Conservation (phyloP, 2,113 vertebrate species). For the Chaenogobius annularis region DNA sequence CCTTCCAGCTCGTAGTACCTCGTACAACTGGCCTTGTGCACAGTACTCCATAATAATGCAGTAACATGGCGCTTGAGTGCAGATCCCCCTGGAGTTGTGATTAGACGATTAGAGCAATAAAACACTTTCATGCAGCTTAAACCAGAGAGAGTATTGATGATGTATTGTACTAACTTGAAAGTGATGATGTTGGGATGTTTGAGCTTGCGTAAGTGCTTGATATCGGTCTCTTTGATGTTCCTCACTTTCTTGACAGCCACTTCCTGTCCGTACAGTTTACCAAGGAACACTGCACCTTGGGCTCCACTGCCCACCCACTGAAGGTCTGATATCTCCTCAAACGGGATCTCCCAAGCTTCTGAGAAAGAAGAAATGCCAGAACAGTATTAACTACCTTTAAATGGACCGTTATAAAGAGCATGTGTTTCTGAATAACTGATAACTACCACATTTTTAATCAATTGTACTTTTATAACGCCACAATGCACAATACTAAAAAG, state of each 20-base stretch:
- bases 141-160: background rate
- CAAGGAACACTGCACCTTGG: conserved; percentile 95
- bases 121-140: background rate
- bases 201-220: conserved; percentile 95
- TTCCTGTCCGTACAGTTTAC: conserved; percentile 92
- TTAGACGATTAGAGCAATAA: background rate
- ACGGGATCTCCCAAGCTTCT: conserved; percentile 93
- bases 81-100: conserved; percentile 85
- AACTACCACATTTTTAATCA: no score
- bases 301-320: conserved; percentile 98
- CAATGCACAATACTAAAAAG: no score
- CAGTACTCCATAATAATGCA: conserved; percentile 99
- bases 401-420: background rate
- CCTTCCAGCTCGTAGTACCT: conserved; percentile 94
- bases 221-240: conserved; percentile 96
- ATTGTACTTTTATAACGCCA: no score
- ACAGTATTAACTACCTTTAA: background rate
- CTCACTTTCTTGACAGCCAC: conserved; percentile 97
- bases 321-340: conserved; percentile 97
- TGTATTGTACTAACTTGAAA: conserved; percentile 86
- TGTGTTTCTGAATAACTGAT: background rate
- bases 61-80: conserved; percentile 97
- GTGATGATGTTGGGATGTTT: conserved; percentile 99
- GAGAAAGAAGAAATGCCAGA: background rate
- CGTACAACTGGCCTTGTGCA: conserved; percentile 97